These are phyloP conservation scores for Cottoperca gobio DNA, from an alignment of 2,797 vertebrate genomes.

Conservation along the genomic window DNA sequence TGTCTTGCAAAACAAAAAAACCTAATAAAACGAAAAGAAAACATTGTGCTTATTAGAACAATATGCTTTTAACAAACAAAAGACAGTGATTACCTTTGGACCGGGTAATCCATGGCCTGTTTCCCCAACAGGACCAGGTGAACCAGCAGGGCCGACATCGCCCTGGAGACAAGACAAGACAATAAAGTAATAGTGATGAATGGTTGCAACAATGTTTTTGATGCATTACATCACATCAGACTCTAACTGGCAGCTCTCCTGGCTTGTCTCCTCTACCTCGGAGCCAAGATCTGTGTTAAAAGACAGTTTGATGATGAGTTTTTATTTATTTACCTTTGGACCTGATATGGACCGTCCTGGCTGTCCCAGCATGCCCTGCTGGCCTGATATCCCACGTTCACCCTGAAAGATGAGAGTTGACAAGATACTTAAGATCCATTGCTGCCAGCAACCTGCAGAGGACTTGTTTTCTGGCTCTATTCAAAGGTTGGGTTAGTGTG, in stretches of 20 bases:
- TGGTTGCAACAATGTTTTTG: slow-evolving; percentile 8
- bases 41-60: not conserved
- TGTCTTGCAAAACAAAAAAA: too few relatives aligned
- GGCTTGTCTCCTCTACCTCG: slow-evolving; percentile 4
- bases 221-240: slow-evolving; percentile 27
- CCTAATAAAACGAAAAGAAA: too few relatives aligned
- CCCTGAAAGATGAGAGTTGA: slow-evolving; percentile 80
- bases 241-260: slow-evolving; percentile 34
- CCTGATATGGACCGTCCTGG: slow-evolving; percentile 90
- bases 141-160: slow-evolving; percentile 88
- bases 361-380: slow-evolving; percentile 88
- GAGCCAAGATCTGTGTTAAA: slow-evolving; percentile 42
- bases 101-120: slow-evolving; percentile 91
- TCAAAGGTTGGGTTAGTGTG: slow-evolving; percentile 15
- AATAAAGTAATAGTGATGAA: slow-evolving; percentile 19
- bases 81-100: slow-evolving; percentile 86
- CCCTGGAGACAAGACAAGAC: slow-evolving; percentile 81
- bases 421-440: slow-evolving; percentile 7
- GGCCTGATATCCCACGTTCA: slow-evolving; percentile 89
- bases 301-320: slow-evolving; percentile 37
- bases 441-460: slow-evolving; percentile 16
- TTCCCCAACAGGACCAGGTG: slow-evolving; percentile 89
- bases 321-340: slow-evolving; percentile 87
- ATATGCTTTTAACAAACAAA: not conserved
- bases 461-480: slow-evolving; percentile 18